Evolutionary conservation across 2,888 invertebrate species (phyloP).

Genomic region (Melitaea athalia): DNA sequence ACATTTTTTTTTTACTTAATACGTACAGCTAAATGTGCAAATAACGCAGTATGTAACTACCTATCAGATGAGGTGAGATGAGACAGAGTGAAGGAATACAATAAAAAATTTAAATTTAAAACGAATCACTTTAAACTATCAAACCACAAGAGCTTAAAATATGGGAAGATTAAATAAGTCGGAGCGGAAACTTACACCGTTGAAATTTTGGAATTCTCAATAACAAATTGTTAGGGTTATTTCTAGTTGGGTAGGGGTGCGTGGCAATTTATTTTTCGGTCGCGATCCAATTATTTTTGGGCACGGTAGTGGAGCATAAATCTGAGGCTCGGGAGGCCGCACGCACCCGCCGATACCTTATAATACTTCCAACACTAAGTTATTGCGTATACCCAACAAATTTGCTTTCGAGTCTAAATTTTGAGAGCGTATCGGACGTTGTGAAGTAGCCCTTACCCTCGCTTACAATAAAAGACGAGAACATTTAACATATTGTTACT

Average conservation of each 20-base stretch:
- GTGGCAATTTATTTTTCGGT: slow-evolving; percentile 76
- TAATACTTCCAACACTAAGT: slow-evolving; percentile 45
- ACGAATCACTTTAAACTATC: slow-evolving; percentile 1
- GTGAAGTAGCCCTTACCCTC: slow-evolving; percentile 11
- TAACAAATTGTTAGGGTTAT: slow-evolving; percentile 68
- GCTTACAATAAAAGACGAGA: neutral
- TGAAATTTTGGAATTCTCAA: slow-evolving; percentile 62
- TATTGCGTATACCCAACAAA: slow-evolving; percentile 48
- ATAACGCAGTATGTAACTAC: too few species aligned
- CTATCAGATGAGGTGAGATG: neutral
- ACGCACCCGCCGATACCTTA: slow-evolving; percentile 53
- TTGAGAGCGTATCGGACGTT: slow-evolving; percentile 23
- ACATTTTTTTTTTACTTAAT: too few species aligned
- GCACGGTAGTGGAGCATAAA: slow-evolving; percentile 68
- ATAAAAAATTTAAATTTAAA: too few species aligned
- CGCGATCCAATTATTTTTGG: slow-evolving; percentile 79
- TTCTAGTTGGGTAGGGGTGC: slow-evolving; percentile 53
- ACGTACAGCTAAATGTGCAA: too few species aligned
- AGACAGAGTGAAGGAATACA: neutral
- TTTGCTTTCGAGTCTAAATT: slow-evolving; percentile 32
- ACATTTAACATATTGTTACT: neutral
- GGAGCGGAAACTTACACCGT: slow-evolving; percentile 44
- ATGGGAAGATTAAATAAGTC: slow-evolving; percentile 41
- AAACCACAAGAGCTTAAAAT: slow-evolving; percentile 34
- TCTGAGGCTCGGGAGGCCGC: slow-evolving; percentile 50